Evolutionary conservation across 2,888 invertebrate species (phyloP).

Genomic region (Tetragnatha montana): DNA sequence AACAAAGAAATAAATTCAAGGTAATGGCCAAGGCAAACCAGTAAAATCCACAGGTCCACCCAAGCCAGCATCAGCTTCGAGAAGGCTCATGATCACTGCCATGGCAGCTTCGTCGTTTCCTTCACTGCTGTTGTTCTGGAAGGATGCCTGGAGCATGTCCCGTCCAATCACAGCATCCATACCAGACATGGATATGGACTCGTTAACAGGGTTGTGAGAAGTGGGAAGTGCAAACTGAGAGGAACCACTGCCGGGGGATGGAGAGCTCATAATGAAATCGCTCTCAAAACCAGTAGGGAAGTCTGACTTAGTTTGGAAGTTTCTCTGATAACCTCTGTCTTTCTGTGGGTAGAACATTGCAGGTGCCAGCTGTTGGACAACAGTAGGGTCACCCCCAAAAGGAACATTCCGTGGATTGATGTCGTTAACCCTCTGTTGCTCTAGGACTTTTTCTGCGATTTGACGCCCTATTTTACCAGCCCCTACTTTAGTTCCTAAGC

Average conservation of each 20-base stretch:
- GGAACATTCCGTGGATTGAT: conserved; percentile 18
- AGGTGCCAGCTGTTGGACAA: neutral
- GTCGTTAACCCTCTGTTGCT: conserved; percentile 74
- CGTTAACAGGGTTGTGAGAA: conserved; percentile 74
- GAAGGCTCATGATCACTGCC: conserved; percentile 92
- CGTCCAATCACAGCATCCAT: conserved; percentile 80
- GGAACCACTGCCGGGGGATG: conserved; percentile 50
- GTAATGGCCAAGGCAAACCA: conserved; percentile 89
- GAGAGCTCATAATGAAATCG: conserved; percentile 50
- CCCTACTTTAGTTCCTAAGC: conserved; percentile 86
- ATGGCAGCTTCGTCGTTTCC: conserved; percentile 92
- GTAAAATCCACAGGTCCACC: conserved; percentile 92
- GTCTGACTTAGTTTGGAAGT: conserved; percentile 26
- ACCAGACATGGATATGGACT: conserved; percentile 74
- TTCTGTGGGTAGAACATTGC: conserved; percentile 4
- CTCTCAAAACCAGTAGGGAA: conserved; percentile 39
- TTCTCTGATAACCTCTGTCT: conserved; percentile 27
- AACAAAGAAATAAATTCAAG: conserved; percentile 76
- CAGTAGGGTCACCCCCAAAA: conserved; percentile 7
- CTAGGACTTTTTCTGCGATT: conserved; percentile 87
- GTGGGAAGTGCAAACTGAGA: conserved; percentile 46
- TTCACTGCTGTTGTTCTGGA: conserved; percentile 78
- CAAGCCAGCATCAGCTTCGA: conserved; percentile 91
- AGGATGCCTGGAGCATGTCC: conserved; percentile 74
- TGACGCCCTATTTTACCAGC: conserved; percentile 89